Evolutionary conservation across 2,797 vertebrate species (phyloP).

Genomic region (Apogon talboti): DNA sequence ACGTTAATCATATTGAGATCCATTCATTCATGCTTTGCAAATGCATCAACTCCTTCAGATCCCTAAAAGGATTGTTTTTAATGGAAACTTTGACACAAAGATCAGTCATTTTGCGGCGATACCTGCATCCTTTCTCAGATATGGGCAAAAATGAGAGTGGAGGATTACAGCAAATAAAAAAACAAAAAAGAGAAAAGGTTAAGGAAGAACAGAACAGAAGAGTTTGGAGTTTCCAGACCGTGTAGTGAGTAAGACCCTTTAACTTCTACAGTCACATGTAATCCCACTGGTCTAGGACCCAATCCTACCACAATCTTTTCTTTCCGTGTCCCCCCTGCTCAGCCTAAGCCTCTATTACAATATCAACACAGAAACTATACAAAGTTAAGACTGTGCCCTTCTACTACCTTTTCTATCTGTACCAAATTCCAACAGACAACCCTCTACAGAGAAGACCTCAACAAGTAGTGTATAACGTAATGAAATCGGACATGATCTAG

Average conservation of each 20-base stretch:
- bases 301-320: constrained; percentile 43
- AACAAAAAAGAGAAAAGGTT: constrained; percentile 7
- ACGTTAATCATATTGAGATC: no score
- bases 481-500: neutral
- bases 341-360: constrained; percentile 38
- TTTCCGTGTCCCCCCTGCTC: constrained; percentile 34
- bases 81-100: no score
- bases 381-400: neutral
- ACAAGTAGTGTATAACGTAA: constrained; percentile 7
- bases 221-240: constrained; percentile 53
- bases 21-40: no score
- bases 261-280: constrained; percentile 52
- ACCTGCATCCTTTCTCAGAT: neutral
- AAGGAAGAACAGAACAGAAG: constrained; percentile 34
- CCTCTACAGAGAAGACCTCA: neutral
- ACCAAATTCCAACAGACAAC: neutral
- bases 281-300: constrained; percentile 34
- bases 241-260: constrained; percentile 52
- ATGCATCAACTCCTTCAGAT: no score
- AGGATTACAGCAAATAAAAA: constrained; percentile 27
- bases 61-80: no score
- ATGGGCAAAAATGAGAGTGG: constrained; percentile 12
- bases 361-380: constrained; percentile 29
- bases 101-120: neutral
- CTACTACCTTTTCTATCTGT: neutral